These are phyloP conservation scores for Drosophila sordidapex DNA, from an alignment of 2,888 invertebrate species.

Conservation along the genomic window DNA sequence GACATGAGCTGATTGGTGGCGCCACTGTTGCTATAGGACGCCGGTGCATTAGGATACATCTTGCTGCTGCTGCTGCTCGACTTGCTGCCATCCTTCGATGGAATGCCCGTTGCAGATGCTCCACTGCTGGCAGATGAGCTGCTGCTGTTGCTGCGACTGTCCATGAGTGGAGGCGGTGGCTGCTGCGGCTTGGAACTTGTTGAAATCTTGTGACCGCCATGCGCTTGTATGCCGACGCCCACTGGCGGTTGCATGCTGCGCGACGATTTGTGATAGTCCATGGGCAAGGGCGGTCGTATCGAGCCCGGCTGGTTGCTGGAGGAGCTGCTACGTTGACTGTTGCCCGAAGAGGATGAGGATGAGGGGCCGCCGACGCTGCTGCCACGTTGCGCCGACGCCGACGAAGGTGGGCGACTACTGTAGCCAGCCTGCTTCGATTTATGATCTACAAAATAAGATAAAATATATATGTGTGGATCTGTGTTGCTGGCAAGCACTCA, in stretches of 20 bases:
- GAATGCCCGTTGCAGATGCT: slow-evolving; percentile 44
- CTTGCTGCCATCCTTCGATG: slow-evolving; percentile 61
- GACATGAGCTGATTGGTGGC: slow-evolving; percentile 55
- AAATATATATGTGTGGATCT: not conserved
- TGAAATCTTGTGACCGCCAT: slow-evolving; percentile 72
- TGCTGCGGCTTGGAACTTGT: slow-evolving; percentile 68
- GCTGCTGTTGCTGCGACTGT: slow-evolving; percentile 40
- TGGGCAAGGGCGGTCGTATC: slow-evolving; percentile 66
- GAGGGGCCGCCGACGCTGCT: slow-evolving; percentile 24
- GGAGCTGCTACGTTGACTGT: slow-evolving; percentile 53
- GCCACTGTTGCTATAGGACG: slow-evolving; percentile 53
- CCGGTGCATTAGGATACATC: slow-evolving; percentile 68
- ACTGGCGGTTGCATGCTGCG: slow-evolving; percentile 70
- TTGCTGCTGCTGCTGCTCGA: slow-evolving; percentile 63
- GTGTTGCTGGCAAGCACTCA: not conserved
- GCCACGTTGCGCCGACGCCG: slow-evolving; percentile 55
- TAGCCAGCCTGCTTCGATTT: slow-evolving; percentile 76
- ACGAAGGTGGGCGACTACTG: slow-evolving; percentile 70
- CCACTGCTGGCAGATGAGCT: slow-evolving; percentile 58
- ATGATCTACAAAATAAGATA: slow-evolving; percentile 68
- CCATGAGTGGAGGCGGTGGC: slow-evolving; percentile 41
- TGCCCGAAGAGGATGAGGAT: slow-evolving; percentile 40
- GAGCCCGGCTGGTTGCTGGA: slow-evolving; percentile 45
- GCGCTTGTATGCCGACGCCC: slow-evolving; percentile 47
- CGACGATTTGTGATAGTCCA: slow-evolving; percentile 83